phyloP scores from a whole-genome alignment of 37 sponge, comb jelly and placozoan species.

The Halisarca cf. caerulea region DNA sequence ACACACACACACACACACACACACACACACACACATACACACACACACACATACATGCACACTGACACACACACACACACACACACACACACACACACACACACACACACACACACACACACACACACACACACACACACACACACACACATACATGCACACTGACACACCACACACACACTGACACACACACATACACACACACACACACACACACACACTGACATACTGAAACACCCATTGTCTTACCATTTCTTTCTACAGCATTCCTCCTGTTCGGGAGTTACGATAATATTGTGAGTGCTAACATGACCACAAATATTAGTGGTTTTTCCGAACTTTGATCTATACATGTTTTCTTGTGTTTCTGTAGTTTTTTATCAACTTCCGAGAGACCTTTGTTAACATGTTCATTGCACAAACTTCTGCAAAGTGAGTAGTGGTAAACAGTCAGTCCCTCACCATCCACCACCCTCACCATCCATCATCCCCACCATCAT shows the following conservation, averaged over 20 bases:
- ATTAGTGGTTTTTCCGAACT: too few species aligned
- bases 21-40: neutral
- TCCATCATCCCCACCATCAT: too few species aligned
- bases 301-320: neutral
- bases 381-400: constrained; percentile 38
- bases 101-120: neutral
- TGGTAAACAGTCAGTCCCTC: too few species aligned
- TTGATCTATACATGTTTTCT: too few species aligned
- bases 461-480: too few species aligned
- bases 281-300: constrained; percentile 36
- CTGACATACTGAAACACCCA: neutral
- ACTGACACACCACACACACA: too few species aligned
- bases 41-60: too few species aligned
- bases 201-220: neutral
- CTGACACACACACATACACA: neutral
- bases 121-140: too few species aligned
- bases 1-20: neutral
- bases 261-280: constrained; percentile 61
- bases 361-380: constrained; percentile 58
- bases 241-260: neutral
- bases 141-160: neutral
- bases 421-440: constrained; percentile 85
- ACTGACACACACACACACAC: neutral
- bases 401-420: constrained; percentile 78
- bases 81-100: neutral